Percentiles rank a stretch among this genome's conserved stretches.
phyloP scores from a whole-genome alignment of 1,140 invertebrate genomes.

The Lycorma delicatula region DNA sequence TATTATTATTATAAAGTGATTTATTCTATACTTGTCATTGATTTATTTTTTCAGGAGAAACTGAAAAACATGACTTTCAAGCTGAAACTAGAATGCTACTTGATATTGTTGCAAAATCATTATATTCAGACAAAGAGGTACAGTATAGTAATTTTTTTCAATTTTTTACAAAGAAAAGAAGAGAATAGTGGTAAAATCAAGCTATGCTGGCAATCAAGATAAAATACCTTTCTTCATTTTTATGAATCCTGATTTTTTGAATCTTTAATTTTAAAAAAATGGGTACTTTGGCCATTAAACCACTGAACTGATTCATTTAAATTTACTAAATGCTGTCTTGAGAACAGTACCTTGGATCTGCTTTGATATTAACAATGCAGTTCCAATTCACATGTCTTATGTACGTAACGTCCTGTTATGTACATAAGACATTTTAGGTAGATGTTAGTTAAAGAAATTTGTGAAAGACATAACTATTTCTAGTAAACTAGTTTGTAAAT shows the following conservation, averaged over 20 bases:
- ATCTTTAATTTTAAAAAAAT: not conserved
- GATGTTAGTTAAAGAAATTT: too few relatives aligned
- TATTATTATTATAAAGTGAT: too few relatives aligned
- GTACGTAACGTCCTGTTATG: too few relatives aligned
- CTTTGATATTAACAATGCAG: too few relatives aligned
- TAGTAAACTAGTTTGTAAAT: too few relatives aligned
- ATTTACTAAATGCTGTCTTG: too few relatives aligned
- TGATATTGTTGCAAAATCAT: slow-evolving; percentile 92
- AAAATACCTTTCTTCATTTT: not conserved
- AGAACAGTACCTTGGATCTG: too few relatives aligned
- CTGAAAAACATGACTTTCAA: slow-evolving; percentile 64
- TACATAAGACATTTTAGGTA: too few relatives aligned
- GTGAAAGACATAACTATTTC: too few relatives aligned
- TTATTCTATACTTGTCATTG: too few relatives aligned
- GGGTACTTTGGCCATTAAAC: not conserved
- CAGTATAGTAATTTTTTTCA: not conserved
- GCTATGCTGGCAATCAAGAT: not conserved
- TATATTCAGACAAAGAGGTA: slow-evolving; percentile 97
- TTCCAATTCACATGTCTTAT: too few relatives aligned
- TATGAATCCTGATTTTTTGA: slow-evolving; percentile 10
- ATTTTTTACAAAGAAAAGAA: not conserved
- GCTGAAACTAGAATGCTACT: slow-evolving; percentile 92
- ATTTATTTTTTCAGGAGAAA: slow-evolving; percentile 38
- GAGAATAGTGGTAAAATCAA: not conserved
- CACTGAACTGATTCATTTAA: too few relatives aligned